Conservation (phyloP, 2,797 vertebrate genomes). For the Rhabdophis nuchalis region DNA sequence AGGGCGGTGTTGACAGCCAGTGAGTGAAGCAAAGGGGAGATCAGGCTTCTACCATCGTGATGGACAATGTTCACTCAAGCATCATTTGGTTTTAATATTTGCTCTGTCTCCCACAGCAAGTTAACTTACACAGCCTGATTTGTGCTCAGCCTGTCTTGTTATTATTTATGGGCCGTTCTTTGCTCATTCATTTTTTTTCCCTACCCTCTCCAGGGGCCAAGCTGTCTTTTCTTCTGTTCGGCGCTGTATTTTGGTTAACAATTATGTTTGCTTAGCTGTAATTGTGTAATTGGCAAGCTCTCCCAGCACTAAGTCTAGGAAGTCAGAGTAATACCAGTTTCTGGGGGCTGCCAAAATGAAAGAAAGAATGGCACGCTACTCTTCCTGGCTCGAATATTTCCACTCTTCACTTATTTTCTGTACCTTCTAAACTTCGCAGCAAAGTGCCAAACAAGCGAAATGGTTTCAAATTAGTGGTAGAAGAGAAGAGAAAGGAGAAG, state of each 20-base stretch:
- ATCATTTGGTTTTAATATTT: constrained; percentile 16
- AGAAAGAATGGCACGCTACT: neutral
- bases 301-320: neutral
- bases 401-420: neutral
- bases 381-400: neutral
- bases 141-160: neutral
- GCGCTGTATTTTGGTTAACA: neutral
- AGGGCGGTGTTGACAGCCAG: constrained; percentile 32
- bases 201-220: constrained; percentile 26
- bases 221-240: constrained; percentile 17
- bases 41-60: neutral
- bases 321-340: neutral
- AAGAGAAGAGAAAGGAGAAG: neutral
- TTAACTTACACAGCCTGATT: neutral
- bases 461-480: neutral
- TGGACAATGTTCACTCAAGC: constrained; percentile 27
- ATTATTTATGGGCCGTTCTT: constrained; percentile 21
- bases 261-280: constrained; percentile 15
- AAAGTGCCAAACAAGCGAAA: neutral
- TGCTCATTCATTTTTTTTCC: constrained; percentile 22
- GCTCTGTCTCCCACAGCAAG: constrained; percentile 26
- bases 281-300: fast-evolving
- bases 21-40: constrained; percentile 32
- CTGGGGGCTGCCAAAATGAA: neutral
- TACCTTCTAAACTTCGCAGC: neutral